phyloP scores from a whole-genome alignment of 1,140 invertebrate species.

The Euura lappo region DNA sequence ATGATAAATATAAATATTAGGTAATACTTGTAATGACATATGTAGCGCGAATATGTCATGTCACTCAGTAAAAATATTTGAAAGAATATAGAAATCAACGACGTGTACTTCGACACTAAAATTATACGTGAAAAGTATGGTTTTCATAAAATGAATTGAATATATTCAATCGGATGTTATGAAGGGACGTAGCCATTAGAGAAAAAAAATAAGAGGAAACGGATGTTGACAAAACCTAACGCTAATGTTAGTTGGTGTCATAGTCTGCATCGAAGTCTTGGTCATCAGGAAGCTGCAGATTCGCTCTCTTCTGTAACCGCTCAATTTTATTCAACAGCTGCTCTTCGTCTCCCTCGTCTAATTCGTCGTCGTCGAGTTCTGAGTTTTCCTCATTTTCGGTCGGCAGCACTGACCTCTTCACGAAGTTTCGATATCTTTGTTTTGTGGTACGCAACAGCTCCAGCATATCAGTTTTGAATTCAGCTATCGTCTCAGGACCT shows the following conservation, averaged over 20 bases:
- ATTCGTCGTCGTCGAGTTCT: not conserved
- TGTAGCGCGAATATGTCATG: no score
- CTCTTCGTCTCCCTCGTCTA: not conserved
- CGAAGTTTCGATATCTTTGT: not conserved
- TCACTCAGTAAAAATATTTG: no score
- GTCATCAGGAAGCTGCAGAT: not conserved
- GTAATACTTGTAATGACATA: no score
- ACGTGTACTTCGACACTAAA: no score
- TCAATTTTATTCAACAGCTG: not conserved
- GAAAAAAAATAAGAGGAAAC: no score
- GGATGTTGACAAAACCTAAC: not conserved
- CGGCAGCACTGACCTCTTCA: not conserved
- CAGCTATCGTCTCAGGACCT: not conserved
- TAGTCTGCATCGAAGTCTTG: not conserved
- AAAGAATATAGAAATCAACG: no score
- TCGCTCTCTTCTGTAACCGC: not conserved
- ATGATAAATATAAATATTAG: no score
- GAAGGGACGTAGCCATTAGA: no score
- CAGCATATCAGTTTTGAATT: not conserved
- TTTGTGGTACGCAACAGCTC: not conserved
- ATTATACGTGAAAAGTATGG: no score
- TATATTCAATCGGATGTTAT: no score
- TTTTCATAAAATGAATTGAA: no score
- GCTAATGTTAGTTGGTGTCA: not conserved
- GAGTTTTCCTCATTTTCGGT: not conserved